These are phyloP conservation scores for Poecilus cupreus DNA, from an alignment of 2,888 invertebrate genomes.

Conservation along the genomic window DNA sequence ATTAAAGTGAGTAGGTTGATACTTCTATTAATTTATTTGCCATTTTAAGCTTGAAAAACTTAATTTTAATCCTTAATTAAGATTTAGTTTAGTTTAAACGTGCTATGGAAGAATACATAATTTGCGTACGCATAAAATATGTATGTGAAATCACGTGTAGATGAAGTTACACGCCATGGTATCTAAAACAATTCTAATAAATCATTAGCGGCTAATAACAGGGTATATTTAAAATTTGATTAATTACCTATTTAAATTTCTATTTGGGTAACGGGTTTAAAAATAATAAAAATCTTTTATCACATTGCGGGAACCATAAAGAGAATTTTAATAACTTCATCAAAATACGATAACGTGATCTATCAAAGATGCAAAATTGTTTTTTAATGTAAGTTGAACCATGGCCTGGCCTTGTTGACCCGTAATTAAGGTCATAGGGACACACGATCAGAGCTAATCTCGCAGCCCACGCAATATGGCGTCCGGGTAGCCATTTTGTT, in stretches of 20 bases:
- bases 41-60: neutral
- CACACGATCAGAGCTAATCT: neutral
- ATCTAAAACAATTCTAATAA: slow-evolving; percentile 33
- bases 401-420: slow-evolving; percentile 47
- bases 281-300: slow-evolving; percentile 3
- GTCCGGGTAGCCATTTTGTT: neutral
- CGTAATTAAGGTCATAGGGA: slow-evolving; percentile 43
- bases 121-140: neutral
- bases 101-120: neutral
- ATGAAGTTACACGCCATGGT: neutral
- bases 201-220: slow-evolving; percentile 30
- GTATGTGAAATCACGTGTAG: neutral
- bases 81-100: neutral
- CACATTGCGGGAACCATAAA: slow-evolving; percentile 21
- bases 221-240: slow-evolving; percentile 27
- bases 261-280: slow-evolving; percentile 10
- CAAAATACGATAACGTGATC: slow-evolving; percentile 28
- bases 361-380: slow-evolving; percentile 44
- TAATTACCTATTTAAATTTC: slow-evolving; percentile 25
- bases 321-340: slow-evolving; percentile 46
- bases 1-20: neutral
- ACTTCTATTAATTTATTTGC: slow-evolving; percentile 5
- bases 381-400: slow-evolving; percentile 40
- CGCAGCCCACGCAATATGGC: slow-evolving; percentile 30
- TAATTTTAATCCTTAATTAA: slow-evolving; percentile 2